phyloP scores from a whole-genome alignment of 2,113 vertebrate genomes.

The Haplotaxodon microlepis region DNA sequence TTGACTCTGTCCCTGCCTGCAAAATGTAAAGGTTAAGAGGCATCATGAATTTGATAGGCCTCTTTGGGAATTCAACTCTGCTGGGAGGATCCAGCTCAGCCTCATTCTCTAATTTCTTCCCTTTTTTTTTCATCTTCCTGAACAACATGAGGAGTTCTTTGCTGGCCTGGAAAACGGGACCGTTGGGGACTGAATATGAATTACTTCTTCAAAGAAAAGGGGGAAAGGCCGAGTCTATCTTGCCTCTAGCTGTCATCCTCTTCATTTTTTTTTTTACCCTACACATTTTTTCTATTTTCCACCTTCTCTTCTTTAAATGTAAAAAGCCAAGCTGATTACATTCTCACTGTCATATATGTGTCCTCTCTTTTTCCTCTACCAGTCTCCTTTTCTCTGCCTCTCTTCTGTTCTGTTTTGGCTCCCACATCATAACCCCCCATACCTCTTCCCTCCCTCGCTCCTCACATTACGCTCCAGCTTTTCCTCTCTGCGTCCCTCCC shows the following conservation, averaged over 20 bases:
- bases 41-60: slow-evolving; percentile 35
- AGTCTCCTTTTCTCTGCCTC: neutral
- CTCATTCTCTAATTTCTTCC: neutral
- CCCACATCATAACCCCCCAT: neutral
- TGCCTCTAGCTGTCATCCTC: neutral
- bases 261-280: neutral
- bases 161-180: neutral
- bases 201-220: neutral
- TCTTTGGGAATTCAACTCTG: slow-evolving; percentile 22
- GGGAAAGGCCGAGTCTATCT: neutral
- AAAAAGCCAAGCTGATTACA: neutral
- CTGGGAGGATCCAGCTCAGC: neutral
- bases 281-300: neutral
- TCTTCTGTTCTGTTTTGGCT: neutral
- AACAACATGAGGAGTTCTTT: neutral
- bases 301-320: neutral
- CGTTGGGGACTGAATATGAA: neutral
- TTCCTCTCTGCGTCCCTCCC: neutral
- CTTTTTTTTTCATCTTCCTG: neutral
- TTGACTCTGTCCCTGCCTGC: neutral
- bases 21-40: slow-evolving; percentile 23
- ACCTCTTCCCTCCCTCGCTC: slow-evolving; percentile 2
- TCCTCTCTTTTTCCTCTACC: neutral
- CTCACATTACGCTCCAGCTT: neutral
- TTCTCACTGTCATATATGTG: neutral